Evolutionary conservation across 2,797 vertebrate species (phyloP).

Genomic region (Squalus acanthias): DNA sequence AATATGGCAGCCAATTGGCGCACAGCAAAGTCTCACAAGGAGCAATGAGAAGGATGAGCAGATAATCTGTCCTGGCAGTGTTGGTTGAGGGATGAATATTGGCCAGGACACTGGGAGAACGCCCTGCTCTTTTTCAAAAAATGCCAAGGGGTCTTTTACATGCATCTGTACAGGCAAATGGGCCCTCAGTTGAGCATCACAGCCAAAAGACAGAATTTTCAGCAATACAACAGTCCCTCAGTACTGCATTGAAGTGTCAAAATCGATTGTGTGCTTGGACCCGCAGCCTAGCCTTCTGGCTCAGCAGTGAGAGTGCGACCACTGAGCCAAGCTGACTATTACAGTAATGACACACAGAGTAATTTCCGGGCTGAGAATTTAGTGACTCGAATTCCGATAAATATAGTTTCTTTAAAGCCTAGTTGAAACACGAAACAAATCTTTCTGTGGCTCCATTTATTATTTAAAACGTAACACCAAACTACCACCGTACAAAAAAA

Average conservation of each 20-base stretch:
- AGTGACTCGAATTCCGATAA: neutral
- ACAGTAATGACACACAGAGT: neutral
- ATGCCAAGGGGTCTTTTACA: neutral
- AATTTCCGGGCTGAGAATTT: neutral
- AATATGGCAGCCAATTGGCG: neutral
- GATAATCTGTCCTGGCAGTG: neutral
- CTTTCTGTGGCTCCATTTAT: neutral
- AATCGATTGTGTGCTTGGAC: no score
- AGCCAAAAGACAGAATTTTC: neutral
- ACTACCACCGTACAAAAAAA: neutral
- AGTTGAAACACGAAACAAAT: neutral
- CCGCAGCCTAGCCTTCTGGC: neutral
- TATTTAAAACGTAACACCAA: neutral
- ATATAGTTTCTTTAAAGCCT: neutral
- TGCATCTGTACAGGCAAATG: neutral
- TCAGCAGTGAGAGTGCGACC: neutral
- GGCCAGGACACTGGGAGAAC: neutral
- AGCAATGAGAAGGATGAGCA: neutral
- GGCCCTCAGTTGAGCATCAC: neutral
- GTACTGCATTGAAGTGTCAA: neutral
- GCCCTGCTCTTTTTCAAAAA: neutral
- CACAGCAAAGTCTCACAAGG: neutral
- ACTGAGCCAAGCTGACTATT: neutral
- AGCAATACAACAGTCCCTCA: neutral
- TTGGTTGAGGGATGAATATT: neutral